These are phyloP conservation scores for Schizopygopsis pylzovi DNA, from an alignment of 2,797 vertebrate species.

Conservation along the genomic window DNA sequence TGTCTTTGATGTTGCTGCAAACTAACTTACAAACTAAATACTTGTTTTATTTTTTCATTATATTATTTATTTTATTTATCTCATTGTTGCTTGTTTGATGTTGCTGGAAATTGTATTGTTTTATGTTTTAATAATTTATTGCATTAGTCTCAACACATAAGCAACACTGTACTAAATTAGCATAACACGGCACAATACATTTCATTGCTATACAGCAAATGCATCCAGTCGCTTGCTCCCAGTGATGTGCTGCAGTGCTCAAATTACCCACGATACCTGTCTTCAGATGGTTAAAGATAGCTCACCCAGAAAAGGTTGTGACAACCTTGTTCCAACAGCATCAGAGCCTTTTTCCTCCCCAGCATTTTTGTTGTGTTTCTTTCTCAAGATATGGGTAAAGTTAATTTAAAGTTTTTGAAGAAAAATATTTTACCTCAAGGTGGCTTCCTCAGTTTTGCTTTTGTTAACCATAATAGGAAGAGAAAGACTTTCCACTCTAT, in stretches of 20 bases:
- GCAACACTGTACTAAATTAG: not conserved
- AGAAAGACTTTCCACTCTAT: not conserved
- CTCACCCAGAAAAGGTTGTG: constrained; percentile 15
- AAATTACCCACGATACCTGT: not conserved
- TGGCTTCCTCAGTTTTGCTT: not conserved
- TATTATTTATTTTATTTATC: no score
- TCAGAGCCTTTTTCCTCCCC: not conserved
- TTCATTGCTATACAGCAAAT: not conserved
- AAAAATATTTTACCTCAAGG: not conserved
- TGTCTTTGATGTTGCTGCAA: no score
- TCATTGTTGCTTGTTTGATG: no score
- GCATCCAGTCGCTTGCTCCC: no score
- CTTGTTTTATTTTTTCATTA: no score
- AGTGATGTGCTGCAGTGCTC: no score
- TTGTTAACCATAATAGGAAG: not conserved
- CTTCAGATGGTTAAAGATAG: not conserved
- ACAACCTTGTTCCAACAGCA: not conserved
- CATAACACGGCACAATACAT: not conserved
- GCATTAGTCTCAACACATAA: not conserved
- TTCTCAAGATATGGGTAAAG: not conserved
- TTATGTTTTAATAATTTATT: no score
- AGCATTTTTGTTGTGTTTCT: not conserved
- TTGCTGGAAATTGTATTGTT: no score
- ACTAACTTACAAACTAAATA: no score
- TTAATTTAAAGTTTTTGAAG: not conserved